Conservation (phyloP, 2,113 vertebrate species). For the Sceloporus tristichus region DNA sequence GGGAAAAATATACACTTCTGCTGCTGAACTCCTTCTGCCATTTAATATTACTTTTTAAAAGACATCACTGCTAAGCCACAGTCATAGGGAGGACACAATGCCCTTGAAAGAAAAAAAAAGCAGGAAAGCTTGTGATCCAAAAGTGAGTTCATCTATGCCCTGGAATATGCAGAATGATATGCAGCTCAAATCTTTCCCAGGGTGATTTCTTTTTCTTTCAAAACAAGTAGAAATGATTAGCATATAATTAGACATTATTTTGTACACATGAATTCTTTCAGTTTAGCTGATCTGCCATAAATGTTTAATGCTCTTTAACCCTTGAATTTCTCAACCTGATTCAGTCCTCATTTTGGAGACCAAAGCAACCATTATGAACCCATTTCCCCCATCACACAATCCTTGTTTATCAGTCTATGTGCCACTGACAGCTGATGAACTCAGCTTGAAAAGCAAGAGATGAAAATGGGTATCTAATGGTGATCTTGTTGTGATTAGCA, state of each 20-base stretch:
- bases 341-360: background rate
- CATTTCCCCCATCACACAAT: background rate
- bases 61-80: background rate
- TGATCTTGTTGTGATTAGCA: background rate
- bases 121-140: constrained; percentile 17
- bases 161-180: background rate
- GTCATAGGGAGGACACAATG: constrained; percentile 12
- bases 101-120: constrained; percentile 26
- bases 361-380: background rate
- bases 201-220: background rate
- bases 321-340: background rate
- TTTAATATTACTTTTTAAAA: constrained; percentile 26
- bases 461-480: background rate
- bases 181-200: background rate
- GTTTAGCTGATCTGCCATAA: background rate
- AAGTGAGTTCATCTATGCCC: background rate
- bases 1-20: constrained; percentile 27
- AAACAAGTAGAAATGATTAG: background rate
- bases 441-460: background rate
- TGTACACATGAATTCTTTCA: background rate
- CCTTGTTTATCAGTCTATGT: background rate
- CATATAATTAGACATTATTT: background rate
- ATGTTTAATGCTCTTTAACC: background rate
- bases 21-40: constrained; percentile 31
- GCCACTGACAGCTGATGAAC: background rate